phyloP scores from a whole-genome alignment of 2,797 vertebrate genomes.

The Eulemur albifrons region DNA sequence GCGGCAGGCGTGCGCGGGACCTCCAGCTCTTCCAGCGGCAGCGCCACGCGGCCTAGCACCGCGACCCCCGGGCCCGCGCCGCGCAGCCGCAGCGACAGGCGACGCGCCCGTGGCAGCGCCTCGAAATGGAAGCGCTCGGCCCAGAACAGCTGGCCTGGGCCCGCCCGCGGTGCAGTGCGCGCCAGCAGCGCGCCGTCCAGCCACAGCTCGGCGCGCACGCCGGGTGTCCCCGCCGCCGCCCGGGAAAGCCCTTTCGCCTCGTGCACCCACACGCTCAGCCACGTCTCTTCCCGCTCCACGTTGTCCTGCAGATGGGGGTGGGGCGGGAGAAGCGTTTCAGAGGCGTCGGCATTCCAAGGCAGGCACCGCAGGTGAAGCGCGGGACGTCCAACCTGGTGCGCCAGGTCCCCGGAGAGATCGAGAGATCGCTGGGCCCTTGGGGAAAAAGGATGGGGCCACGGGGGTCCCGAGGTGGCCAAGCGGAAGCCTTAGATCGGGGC shows the following conservation, averaged over 20 bases:
- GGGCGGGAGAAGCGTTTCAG: background rate
- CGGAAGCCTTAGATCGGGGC: background rate
- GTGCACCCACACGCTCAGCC: slow-evolving; percentile 93
- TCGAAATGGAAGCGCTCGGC: slow-evolving; percentile 94
- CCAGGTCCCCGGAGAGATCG: background rate
- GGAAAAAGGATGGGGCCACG: background rate
- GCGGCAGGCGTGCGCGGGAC: slow-evolving; percentile 75
- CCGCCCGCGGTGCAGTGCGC: slow-evolving; percentile 87
- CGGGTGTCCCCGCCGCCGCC: slow-evolving; percentile 83
- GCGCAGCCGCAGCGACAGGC: slow-evolving; percentile 90
- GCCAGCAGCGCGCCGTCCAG: slow-evolving; percentile 92
- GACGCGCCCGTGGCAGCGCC: slow-evolving; percentile 88
- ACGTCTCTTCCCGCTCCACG: slow-evolving; percentile 92
- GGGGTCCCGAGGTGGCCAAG: background rate
- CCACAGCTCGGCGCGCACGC: slow-evolving; percentile 86
- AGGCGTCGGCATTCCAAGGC: background rate
- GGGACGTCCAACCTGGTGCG: background rate
- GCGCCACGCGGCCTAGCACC: slow-evolving; percentile 87
- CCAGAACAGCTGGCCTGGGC: slow-evolving; percentile 90
- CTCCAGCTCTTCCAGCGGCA: slow-evolving; percentile 86
- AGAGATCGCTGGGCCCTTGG: background rate
- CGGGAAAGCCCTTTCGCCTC: slow-evolving; percentile 91
- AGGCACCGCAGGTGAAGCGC: background rate
- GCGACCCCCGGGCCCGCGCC: slow-evolving; percentile 81
- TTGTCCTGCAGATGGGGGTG: slow-evolving; percentile 87